Evolutionary conservation across 2,888 invertebrate species (phyloP), one percentile per base, ranked within the genome.

Genomic region (Prenolepis imparis): DNA sequence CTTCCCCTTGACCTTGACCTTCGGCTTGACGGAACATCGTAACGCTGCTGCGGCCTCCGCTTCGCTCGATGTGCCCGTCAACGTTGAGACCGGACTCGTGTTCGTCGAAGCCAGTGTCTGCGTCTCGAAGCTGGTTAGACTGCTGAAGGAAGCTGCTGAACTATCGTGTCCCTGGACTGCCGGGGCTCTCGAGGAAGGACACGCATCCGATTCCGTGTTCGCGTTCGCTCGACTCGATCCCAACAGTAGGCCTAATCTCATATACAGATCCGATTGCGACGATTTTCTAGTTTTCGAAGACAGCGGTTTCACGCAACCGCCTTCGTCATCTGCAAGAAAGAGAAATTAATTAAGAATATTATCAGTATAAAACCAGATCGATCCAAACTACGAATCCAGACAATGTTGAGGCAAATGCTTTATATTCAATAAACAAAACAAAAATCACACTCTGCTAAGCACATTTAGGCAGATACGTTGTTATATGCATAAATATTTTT

Each of bases 1-100:
- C 66, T 94, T 94, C 0, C 90, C 91, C 75, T 94, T 94, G 24
- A 87, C 84, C 95, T 88, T 95, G 94, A 8, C 95, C 95, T 93
- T 59, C 94, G 96, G 88, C 63, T 92, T 32, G 93, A 95, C 55
- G 68, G 91, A 86, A 89, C 92, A 70, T 83, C 90, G 78, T 18
- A 87, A 95, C 77, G 96, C 95, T 89, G 96, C 96, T 88, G 96
- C 96, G 83, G 96, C 96, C 91, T 98, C 98, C 0, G 94, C 94
- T 55, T 94, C 94, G 87, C 94, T 94, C 21, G 98, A 98, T 0
- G 98, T 98, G 3, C 97, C 98, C 3, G 98, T 98, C 61, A 98
- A 95, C 0, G 98, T 98, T 41, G 98, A 98, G n/a, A 98, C 97
- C 77, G 98, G 98, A 93, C 98, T 98, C 55, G 98, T 98, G 91